Base-by-base conservation (phyloP, 92 coral and sea anemone species). In the Anthopleura xanthogrammica region DNA sequence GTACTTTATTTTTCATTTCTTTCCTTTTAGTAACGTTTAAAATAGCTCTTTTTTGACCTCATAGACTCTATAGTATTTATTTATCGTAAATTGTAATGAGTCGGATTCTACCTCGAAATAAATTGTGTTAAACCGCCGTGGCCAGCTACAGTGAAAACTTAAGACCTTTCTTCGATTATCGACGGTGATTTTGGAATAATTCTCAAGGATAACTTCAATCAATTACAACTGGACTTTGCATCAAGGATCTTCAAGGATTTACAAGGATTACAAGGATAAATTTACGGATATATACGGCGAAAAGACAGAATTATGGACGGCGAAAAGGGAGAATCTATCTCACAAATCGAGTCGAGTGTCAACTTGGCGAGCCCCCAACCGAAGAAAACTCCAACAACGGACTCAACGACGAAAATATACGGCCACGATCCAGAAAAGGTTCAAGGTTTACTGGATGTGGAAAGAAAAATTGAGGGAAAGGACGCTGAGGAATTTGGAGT, bases 381-480 rank as follows among this genome's bases (percentile, higher is more conserved):
- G 75, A 76, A 79, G 64, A 73, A 58, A 14, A 85, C 87, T 84
- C 57, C 77, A 43, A 72, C 87, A 42, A 68, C 60, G 76, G 68
- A 56, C 76, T 54, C 81, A 41, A 82, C 87, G 64, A 76, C 82
- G 22, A 75, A 64, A 40, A 65, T 9, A 40, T 52, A 77, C 13
- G 60, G 22, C 42, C 83, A 52, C 40, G 41, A 79, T 66, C 66
- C 79, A 78, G 83, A 50, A n/a, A 78, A 78, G 83, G 88, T 85
- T 65, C 70, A 78, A 71, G 83, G 79, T 85, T 78, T 40, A 16
- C 88, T 85, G 79, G 79, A 85, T 50, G 55, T 85, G 78, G 83
- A 85, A 76, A 65, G 64, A 80, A 43, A 74, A 20, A 16, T 43
- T 22, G 52, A 41, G 70, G 75, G 42, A 54, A 64, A 41, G 41